Evolutionary conservation across 23 tunicate genomes (phyloP), one percentile per base, ranked within the genome.

Genomic region (Trididemnum clinides): DNA sequence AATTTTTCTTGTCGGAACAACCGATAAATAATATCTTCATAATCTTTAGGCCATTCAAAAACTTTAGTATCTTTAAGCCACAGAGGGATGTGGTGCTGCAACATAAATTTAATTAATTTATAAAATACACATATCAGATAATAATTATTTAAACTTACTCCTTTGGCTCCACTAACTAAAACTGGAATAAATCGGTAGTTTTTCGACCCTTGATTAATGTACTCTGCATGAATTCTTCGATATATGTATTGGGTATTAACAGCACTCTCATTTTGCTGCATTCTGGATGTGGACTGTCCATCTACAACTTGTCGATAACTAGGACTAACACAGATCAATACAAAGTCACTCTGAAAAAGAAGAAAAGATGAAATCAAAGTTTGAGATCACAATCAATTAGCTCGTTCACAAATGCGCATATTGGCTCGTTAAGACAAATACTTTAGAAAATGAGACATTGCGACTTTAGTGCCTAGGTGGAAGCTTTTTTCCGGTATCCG

Each of bases 171-270:
- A 10, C 94, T 84, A 2, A 94, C 69, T 54, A 94, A 64, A 28
- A 94, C 90, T 0, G 98, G 98, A 26, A 94, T 89, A 50, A 94
- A 94, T 0, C 98, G 86, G 64, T 89, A 89, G 51, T 94, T 94
- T n/a, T 72, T 80, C n/a, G 94, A 77, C 28, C 90, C 88, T 15
- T 89, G 71, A 1, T 39, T 44, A 15, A 94, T 94, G 78, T 89
- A 94, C 34, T 94, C 98, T 1, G 80, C 64, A 33, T 73, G 90
- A 21, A 94, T 65, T 31, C 90, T 70, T 10, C 94, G 81, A 64
- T 94, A 94, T 38, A 94, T 89, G 78, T 94, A 94, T 5, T 70
- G 85, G 5, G 92, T 88, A 64, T 92, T 87, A 19, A 88, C 76
- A n/a, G 87, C 82, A 18, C 64, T 38, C 33, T 85, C 83, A 28